These are phyloP conservation scores for Pegoplata infirma DNA, from an alignment of 2,888 invertebrate genomes.

Conservation along the genomic window DNA sequence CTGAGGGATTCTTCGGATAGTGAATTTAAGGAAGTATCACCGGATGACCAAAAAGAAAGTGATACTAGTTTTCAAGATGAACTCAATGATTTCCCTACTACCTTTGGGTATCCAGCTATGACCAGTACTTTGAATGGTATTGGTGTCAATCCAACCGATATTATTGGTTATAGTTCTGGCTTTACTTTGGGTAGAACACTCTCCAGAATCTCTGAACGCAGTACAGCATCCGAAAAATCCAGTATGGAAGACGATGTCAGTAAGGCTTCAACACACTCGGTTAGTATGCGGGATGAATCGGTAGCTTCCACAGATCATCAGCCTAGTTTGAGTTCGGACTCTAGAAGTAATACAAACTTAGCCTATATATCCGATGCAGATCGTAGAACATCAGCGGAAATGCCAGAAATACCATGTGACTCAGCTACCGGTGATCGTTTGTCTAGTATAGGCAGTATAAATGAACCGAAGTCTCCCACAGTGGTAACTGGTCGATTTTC, in stretches of 20 bases:
- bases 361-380: constrained; percentile 89
- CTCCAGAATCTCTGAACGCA: constrained; percentile 91
- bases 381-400: constrained; percentile 89
- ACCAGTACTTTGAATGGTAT: constrained; percentile 79
- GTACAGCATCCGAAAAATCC: constrained; percentile 92
- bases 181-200: constrained; percentile 88
- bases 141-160: constrained; percentile 82
- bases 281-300: constrained; percentile 91
- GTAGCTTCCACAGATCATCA: constrained; percentile 91
- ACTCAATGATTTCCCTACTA: constrained; percentile 86
- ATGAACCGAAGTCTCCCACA: constrained; percentile 79
- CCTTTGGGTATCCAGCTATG: constrained; percentile 85
- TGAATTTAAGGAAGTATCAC: constrained; percentile 79
- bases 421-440: constrained; percentile 80
- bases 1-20: constrained; percentile 75
- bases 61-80: constrained; percentile 87
- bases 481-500: constrained; percentile 76
- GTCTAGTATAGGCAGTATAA: constrained; percentile 78
- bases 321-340: constrained; percentile 90
- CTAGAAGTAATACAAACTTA: constrained; percentile 85
- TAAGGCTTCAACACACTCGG: constrained; percentile 90
- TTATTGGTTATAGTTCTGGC: constrained; percentile 85
- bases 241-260: constrained; percentile 92
- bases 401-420: constrained; percentile 91
- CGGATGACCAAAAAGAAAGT: constrained; percentile 80